Percentiles rank a stretch among this genome's conserved stretches.
phyloP scores from a whole-genome alignment of 2,888 invertebrate species.

The Sclerodermus sp. region DNA sequence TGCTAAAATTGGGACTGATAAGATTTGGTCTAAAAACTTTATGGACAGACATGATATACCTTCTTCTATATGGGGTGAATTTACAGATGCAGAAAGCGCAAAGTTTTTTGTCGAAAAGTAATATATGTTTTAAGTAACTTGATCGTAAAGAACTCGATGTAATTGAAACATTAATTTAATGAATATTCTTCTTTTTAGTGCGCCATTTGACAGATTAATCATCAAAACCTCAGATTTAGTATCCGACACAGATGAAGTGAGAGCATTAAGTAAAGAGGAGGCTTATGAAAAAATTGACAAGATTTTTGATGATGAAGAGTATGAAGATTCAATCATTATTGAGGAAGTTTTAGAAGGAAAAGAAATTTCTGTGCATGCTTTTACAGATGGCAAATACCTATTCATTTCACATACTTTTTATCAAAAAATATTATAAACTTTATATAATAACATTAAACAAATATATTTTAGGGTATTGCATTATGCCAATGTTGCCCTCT shows the following conservation, averaged over 20 bases:
- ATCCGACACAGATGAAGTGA: constrained; percentile 96
- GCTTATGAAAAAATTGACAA: constrained; percentile 83
- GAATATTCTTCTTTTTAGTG: constrained; percentile 59
- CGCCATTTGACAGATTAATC: constrained; percentile 79
- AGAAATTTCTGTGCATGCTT: constrained; percentile 91
- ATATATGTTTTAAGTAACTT: constrained; percentile 18
- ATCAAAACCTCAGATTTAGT: constrained; percentile 96
- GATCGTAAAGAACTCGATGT: too few species aligned
- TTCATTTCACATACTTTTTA: too few species aligned
- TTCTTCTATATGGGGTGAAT: constrained; percentile 84
- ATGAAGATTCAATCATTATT: constrained; percentile 82
- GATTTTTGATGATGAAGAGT: constrained; percentile 77
- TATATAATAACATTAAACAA: background rate
- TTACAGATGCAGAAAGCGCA: constrained; percentile 74
- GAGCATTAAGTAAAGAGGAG: constrained; percentile 75
- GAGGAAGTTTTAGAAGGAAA: constrained; percentile 91
- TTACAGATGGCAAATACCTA: constrained; percentile 78
- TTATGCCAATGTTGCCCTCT: constrained; percentile 90
- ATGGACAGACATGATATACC: constrained; percentile 89
- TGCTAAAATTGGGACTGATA: constrained; percentile 87
- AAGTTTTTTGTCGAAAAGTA: constrained; percentile 77
- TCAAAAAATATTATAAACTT: background rate
- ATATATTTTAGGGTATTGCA: constrained; percentile 58
- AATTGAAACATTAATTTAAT: background rate
- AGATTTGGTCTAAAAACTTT: constrained; percentile 91